Evolutionary conservation across 2,797 vertebrate species (phyloP), one percentile per base, ranked within the genome.

Genomic region (Falco naumanni): DNA sequence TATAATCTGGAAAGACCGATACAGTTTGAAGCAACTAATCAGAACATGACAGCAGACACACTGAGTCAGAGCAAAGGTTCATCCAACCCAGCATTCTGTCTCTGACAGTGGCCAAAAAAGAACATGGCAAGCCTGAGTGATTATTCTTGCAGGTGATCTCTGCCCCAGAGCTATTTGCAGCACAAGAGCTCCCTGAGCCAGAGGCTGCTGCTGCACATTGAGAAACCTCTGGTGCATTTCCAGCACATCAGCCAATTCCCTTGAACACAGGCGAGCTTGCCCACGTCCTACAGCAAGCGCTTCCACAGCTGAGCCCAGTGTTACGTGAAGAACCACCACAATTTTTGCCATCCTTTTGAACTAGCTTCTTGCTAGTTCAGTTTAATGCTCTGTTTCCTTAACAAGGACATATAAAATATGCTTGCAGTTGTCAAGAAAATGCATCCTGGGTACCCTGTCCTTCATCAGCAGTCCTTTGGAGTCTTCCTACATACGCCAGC

Each of bases 211-310:
- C 53, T 71, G 11, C 33, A 9, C 17, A 14, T 60, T 50, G 25
- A 63, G 34, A 65, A 66, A 48, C 19, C 26, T 20, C 47, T 53
- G 61, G 24, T 34, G 51, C 2, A 1, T 61, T 82, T 82, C 72
- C 66, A 54, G 25, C 22, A 2, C 26, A 1, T 53, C 1, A 1
- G 13, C 47, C 16, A 18, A 2, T 45, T 59, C 29, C 18, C 26
- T 31, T 10, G 31, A 45, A 53, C 7, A 21, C 43, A 53, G 29
- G 34, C 6, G 20, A 31, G 18, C 54, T 45, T 45, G 33, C 39
- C 65, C 11, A 0, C 7, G 25, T 34, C 66, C 65, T 26, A 2
- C 2, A 1, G 59, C 47, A 21, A 31, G 70, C 9, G 7, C 22
- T 61, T 41, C 25, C 50, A 8, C 61, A 59, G 22, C 61, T 19